Evolutionary conservation across 2,113 vertebrate genomes (phyloP).

Genomic region (Thamnaconus septentrionalis): DNA sequence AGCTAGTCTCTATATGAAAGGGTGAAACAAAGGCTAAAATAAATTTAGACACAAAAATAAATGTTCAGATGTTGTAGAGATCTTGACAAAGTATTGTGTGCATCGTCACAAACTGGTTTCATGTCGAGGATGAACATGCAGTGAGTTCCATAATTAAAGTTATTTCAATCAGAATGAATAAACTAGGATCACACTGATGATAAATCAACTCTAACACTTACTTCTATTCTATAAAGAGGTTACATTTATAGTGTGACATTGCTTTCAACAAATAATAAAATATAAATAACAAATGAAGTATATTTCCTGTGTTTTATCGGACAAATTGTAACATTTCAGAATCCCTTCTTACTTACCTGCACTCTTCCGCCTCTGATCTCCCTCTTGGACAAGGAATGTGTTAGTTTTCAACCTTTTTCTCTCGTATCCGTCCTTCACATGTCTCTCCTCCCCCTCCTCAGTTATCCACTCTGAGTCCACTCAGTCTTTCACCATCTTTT

Average conservation of each 20-base stretch:
- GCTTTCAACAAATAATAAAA: too few species aligned
- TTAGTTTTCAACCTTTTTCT: slow-evolving; percentile 3
- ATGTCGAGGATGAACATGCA: too few species aligned
- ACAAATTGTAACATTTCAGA: not conserved
- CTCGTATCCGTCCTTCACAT: slow-evolving; percentile 31
- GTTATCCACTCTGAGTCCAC: slow-evolving; percentile 40
- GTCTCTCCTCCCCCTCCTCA: slow-evolving; percentile 27
- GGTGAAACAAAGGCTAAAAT: not conserved
- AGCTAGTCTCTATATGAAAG: not conserved
- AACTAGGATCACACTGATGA: too few species aligned
- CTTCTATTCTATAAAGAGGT: too few species aligned
- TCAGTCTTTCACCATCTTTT: slow-evolving; percentile 40
- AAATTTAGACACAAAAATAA: not conserved
- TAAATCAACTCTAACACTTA: too few species aligned
- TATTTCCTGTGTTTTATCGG: too few species aligned
- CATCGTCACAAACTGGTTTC: too few species aligned
- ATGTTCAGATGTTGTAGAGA: not conserved
- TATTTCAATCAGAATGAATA: too few species aligned
- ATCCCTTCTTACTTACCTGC: not conserved
- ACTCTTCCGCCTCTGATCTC: not conserved
- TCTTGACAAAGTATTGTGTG: too few species aligned
- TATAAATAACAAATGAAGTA: too few species aligned
- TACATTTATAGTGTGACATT: too few species aligned
- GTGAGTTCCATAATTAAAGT: too few species aligned
- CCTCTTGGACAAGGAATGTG: not conserved